Evolutionary conservation across 2,113 vertebrate species (phyloP).

Genomic region (Suricata suricatta): DNA sequence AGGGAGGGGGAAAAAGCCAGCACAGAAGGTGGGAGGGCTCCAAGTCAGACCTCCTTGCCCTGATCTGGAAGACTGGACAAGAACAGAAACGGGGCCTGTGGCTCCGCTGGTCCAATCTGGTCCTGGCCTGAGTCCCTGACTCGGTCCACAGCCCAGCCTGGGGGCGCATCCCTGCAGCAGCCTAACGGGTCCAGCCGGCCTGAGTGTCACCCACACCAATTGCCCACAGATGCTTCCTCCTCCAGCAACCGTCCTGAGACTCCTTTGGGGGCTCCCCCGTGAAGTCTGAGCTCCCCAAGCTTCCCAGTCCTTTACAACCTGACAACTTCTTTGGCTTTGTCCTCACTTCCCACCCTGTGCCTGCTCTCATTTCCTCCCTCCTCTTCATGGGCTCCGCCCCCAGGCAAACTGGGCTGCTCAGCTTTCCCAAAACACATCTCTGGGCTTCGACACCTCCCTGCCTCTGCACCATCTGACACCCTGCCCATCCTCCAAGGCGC

Average conservation of each 20-base stretch:
- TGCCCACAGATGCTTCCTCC: not conserved
- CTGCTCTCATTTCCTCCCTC: not conserved
- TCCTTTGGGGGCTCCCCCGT: no score
- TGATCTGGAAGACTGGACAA: not conserved
- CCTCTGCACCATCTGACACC: not conserved
- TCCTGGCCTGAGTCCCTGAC: not conserved
- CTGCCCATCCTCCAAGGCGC: not conserved
- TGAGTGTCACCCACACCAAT: not conserved
- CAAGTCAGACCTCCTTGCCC: not conserved
- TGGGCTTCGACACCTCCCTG: not conserved
- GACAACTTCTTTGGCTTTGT: not conserved
- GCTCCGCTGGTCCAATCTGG: not conserved
- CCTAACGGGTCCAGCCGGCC: not conserved
- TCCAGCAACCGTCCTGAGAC: not conserved
- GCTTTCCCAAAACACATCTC: not conserved
- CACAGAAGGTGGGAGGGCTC: rapidly evolving
- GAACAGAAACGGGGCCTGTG: not conserved
- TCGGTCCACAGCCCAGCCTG: not conserved
- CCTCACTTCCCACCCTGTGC: not conserved
- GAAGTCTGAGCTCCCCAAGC: not conserved
- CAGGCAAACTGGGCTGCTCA: not conserved
- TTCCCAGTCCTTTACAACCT: not conserved
- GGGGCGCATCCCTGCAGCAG: not conserved
- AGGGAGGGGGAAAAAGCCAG: not conserved
- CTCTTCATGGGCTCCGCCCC: not conserved